phyloP scores from a whole-genome alignment of 2,888 invertebrate genomes.

The Lasioglossum villosulum region DNA sequence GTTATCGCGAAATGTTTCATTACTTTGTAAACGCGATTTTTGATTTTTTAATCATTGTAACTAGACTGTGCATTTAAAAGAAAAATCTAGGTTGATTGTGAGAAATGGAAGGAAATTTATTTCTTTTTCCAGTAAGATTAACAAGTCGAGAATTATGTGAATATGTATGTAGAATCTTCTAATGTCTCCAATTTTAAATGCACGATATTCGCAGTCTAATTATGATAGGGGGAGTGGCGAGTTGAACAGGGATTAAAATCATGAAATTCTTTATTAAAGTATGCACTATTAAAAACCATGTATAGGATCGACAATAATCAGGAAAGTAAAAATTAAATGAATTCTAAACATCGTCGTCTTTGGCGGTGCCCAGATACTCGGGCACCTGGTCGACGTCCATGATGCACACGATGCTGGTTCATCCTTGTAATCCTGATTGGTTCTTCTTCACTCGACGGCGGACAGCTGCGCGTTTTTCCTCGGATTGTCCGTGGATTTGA shows the following conservation, averaged over 20 bases:
- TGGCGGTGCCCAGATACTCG: background rate
- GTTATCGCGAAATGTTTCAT: background rate
- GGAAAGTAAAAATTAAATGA: constrained; percentile 39
- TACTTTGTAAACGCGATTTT: background rate
- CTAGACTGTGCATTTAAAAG: background rate
- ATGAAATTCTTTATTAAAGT: constrained; percentile 55
- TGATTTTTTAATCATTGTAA: background rate
- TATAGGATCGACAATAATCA: constrained; percentile 54
- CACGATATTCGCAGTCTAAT: no score
- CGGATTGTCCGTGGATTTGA: constrained; percentile 65
- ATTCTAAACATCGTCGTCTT: constrained; percentile 33
- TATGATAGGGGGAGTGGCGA: no score
- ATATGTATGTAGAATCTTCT: background rate
- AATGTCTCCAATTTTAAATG: background rate
- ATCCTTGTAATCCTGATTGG: constrained; percentile 46
- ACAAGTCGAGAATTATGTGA: background rate
- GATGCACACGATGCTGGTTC: constrained; percentile 48
- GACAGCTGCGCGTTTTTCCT: constrained; percentile 69
- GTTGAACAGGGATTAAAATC: constrained; percentile 23
- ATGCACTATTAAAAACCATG: constrained; percentile 52
- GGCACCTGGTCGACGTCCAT: constrained; percentile 21
- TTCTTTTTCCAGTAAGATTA: background rate
- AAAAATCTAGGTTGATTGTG: background rate
- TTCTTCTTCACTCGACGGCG: constrained; percentile 49
- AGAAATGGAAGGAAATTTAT: background rate